Evolutionary conservation across 2,797 vertebrate species (phyloP), one percentile per base, ranked within the genome.

Genomic region (Clarias pachynema): DNA sequence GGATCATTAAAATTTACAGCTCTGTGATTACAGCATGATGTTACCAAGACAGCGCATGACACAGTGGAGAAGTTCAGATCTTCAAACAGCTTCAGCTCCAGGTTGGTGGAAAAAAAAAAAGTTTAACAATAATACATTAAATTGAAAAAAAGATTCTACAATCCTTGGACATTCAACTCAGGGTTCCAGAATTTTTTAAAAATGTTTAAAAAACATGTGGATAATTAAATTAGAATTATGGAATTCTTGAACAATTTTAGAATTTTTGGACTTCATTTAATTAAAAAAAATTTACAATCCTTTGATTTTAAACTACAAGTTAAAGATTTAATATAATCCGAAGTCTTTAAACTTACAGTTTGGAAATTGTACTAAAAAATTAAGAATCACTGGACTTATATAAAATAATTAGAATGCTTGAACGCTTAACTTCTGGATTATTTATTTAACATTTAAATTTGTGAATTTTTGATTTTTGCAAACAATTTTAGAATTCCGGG

Each of bases 31-130:
- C 1, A 56, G 56, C 53, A 4, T 63, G 15, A 26, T 14, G 22
- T 26, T 44, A 44, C 16, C 22, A 18, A 5, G 75, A 79, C 34
- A 40, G 7, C 0, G 34, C 40, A 12, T 18, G 40, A 22, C n/a
- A 3, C 20, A 7, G 20, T 37, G 18, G 18, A 78, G 4, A 31
- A 4, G 10, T 5, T 77, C 16, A 6, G 56, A 8, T 77, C 5
- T 1, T 22, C 29, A 15, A 37, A 62, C 15, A 4, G 59, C n/a
- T 49, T 65, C n/a, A 40, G 78, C 62, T 80, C 37, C 0, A 18
- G 20, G 78, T 65, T 49, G 60, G 60, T 65, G 78, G 6, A 73
- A 57, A 74, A 79, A 40, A 74, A 79, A 40, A 20, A 9, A 16
- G 3, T 16, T 0, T 2, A 26, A 63, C 34, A 26, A 20, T 5